Conservation (phyloP, 2,113 vertebrate genomes). For the Dicerorhinus sumatrensis region DNA sequence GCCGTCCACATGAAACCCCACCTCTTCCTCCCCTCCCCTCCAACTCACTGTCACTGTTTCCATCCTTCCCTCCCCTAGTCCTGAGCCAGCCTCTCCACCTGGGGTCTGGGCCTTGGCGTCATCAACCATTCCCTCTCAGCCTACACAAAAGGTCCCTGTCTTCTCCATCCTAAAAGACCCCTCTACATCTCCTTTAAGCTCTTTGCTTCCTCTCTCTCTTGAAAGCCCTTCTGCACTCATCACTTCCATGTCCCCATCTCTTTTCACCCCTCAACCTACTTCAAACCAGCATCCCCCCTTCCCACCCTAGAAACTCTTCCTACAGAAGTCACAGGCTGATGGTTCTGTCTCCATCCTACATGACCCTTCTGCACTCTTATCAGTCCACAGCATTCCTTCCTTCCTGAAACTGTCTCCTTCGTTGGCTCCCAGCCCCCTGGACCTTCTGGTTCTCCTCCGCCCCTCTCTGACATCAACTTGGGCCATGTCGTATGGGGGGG, state of each 20-base stretch:
- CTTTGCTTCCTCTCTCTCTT: background rate
- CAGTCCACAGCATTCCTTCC: background rate
- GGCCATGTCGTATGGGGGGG: accelerated
- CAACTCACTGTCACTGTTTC: background rate
- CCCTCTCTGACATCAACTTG: background rate
- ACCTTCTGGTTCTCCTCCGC: background rate
- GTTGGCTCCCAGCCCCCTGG: background rate
- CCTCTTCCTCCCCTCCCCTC: no score
- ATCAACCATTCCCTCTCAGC: background rate
- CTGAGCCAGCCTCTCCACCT: background rate
- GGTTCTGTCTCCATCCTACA: background rate
- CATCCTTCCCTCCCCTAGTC: background rate
- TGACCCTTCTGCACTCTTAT: no score
- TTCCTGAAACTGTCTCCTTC: background rate
- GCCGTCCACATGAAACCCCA: background rate
- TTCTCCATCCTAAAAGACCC: background rate
- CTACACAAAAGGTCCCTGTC: background rate
- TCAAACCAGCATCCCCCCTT: background rate
- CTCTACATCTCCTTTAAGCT: background rate
- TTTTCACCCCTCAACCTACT: background rate
- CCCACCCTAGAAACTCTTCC: background rate
- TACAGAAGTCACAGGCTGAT: background rate
- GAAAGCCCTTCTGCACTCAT: background rate
- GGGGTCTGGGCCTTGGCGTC: background rate
- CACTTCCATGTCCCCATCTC: background rate